These are phyloP conservation scores for Gadus macrocephalus DNA, from an alignment of 2,113 vertebrate species.

Conservation along the genomic window DNA sequence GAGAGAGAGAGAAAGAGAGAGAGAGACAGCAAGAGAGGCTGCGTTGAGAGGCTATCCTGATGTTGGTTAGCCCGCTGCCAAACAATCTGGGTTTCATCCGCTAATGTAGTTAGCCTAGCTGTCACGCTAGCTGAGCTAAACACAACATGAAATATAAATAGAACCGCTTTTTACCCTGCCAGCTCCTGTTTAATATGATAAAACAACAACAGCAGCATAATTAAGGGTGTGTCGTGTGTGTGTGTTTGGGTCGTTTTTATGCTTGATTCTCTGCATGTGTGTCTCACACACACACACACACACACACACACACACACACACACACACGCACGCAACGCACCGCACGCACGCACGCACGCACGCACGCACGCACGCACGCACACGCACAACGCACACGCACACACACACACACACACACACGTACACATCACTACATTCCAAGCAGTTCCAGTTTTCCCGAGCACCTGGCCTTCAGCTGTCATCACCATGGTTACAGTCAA, in stretches of 20 bases:
- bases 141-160: not conserved
- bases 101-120: not conserved
- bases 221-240: not conserved
- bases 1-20: constrained; percentile 17
- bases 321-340: constrained; percentile 11
- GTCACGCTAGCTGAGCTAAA: too few species aligned
- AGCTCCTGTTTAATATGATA: not conserved
- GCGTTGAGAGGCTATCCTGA: too few species aligned
- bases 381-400: not conserved
- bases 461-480: constrained; percentile 65
- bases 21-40: not conserved
- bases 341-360: constrained; percentile 16
- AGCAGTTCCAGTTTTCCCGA: constrained; percentile 54
- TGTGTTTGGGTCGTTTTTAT: not conserved
- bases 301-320: constrained; percentile 17
- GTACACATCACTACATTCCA: not conserved
- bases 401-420: not conserved
- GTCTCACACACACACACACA: not conserved
- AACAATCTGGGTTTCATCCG: not conserved
- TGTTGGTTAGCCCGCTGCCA: not conserved
- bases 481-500: constrained; percentile 61
- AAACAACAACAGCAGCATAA: not conserved
- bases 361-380: constrained; percentile 24
- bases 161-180: not conserved
- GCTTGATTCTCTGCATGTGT: not conserved